Base-by-base conservation (phyloP, 2,888 invertebrate species). In the Aphidius colemani region DNA sequence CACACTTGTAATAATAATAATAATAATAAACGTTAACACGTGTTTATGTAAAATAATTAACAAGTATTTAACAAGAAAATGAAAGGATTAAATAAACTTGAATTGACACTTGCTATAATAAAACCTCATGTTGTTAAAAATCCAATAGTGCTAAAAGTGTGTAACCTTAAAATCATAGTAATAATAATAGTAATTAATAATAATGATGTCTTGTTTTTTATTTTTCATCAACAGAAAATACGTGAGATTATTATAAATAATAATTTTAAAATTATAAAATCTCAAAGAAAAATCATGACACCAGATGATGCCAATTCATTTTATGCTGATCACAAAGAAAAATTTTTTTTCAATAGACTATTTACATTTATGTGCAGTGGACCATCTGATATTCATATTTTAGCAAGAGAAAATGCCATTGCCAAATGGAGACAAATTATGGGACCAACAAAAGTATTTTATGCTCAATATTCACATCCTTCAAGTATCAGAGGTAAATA, bases 391-490 rank as follows among this genome's bases (percentile, higher is more conserved):
- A 86, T 92, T 8, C 89, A 93, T 71, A 88, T 97, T 69, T 83
- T 97, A 69, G 90, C 92, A 7, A 87, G 89, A 67, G 84, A 87
- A 53, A 86, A 94, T 83, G 93, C 93, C 7, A 91, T 97, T 70
- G 75, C 83, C 13, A 85, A 88, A 60, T 97, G 97, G 97, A 86
- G 97, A 69, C 78, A 83, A 59, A 81, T 96, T 57, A 89, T 97
- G 85, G 97, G 97, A 0, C 96, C 96, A 1, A 96, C 97, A 0
- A 95, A 95, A 84, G 93, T 92, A 0, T 92, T 86, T 76, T 90
- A 89, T 79, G 90, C 94, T 0, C 90, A 94, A 66, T 92, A 89
- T 76, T 87, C 88, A 63, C 87, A 90, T 61, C 96, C 96, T 0
- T 81, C 90, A 61, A 88, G 91, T 60, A 88, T 98, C 67, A 85